Percentiles rank a stretch among this genome's conserved stretches.
Conservation (phyloP, 2,888 invertebrate genomes). For the Leptura quadrifasciata region DNA sequence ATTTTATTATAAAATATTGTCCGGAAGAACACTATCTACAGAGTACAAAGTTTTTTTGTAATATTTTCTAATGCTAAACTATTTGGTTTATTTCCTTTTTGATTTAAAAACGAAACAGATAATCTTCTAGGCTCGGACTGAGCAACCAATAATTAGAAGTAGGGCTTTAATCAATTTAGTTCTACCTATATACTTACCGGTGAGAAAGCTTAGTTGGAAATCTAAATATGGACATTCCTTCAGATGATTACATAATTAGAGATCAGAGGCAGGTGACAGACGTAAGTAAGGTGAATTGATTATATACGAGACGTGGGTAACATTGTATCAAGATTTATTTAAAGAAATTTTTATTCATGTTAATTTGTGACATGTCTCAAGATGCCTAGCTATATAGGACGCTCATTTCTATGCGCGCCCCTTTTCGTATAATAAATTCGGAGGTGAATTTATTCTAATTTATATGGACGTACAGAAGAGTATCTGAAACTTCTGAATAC, state of each 20-base stretch:
- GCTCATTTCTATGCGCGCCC: slow-evolving; percentile 7
- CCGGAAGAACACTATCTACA: slow-evolving; percentile 41
- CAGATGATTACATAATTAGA: slow-evolving; percentile 35
- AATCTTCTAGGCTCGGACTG: slow-evolving; percentile 22
- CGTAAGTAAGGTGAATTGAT: slow-evolving; percentile 30
- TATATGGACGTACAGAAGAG: not conserved
- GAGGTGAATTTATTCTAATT: not conserved
- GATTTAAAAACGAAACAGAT: slow-evolving; percentile 21
- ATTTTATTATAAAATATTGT: slow-evolving; percentile 50
- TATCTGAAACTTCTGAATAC: not conserved
- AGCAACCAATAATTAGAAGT: slow-evolving; percentile 29
- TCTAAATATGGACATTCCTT: slow-evolving; percentile 37
- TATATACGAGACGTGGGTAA: slow-evolving; percentile 23
- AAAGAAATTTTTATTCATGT: slow-evolving; percentile 16
- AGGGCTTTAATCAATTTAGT: slow-evolving; percentile 35
- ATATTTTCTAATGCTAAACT: not conserved
- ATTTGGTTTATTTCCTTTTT: not conserved
- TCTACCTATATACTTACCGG: slow-evolving; percentile 35
- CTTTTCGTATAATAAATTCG: not conserved
- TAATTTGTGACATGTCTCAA: slow-evolving; percentile 8
- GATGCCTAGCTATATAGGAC: slow-evolving; percentile 1
- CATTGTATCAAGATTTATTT: slow-evolving; percentile 22
- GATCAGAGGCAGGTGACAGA: slow-evolving; percentile 34
- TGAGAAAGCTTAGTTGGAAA: slow-evolving; percentile 30
- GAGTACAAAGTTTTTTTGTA: not conserved